These are phyloP conservation scores for Synanthedon vespiformis DNA, from an alignment of 2,888 invertebrate species.

Conservation along the genomic window DNA sequence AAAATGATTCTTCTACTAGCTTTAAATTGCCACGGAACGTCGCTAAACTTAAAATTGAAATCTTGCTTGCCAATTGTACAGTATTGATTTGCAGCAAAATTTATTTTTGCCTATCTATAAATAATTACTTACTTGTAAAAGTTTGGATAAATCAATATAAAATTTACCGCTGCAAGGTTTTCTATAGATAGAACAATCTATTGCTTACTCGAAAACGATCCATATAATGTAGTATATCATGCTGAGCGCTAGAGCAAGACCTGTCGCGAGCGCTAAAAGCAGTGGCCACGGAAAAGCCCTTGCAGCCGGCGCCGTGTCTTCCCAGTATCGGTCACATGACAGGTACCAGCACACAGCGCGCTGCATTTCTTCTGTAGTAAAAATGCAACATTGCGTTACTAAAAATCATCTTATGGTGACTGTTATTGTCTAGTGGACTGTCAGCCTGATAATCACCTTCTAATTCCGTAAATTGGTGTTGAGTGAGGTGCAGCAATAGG, in stretches of 20 bases:
- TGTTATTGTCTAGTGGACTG: background rate
- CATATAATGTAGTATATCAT: constrained; percentile 94
- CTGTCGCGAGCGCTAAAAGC: constrained; percentile 81
- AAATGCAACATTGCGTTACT: background rate
- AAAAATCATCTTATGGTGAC: background rate
- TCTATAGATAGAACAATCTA: no score
- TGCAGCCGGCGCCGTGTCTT: constrained; percentile 80
- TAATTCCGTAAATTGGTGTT: constrained; percentile 87
- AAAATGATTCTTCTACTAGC: no score
- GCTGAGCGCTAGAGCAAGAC: constrained; percentile 85
- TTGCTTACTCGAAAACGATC: constrained; percentile 86
- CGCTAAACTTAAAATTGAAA: no score
- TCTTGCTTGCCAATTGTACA: no score
- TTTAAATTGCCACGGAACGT: no score
- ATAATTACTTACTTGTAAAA: no score
- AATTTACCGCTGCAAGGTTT: no score
- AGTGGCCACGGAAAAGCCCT: constrained; percentile 86
- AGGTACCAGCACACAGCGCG: constrained; percentile 92
- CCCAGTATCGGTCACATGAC: constrained; percentile 93
- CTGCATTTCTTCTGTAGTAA: constrained; percentile 82
- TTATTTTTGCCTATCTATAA: no score
- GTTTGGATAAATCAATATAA: no score
- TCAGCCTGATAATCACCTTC: constrained; percentile 73
- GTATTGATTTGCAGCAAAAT: no score
- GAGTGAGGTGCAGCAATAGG: constrained; percentile 80